Percentiles rank a stretch among this genome's conserved stretches.
Evolutionary conservation across 2,888 invertebrate species (phyloP).

Genomic region (Marasmarcha lunaedactyla): DNA sequence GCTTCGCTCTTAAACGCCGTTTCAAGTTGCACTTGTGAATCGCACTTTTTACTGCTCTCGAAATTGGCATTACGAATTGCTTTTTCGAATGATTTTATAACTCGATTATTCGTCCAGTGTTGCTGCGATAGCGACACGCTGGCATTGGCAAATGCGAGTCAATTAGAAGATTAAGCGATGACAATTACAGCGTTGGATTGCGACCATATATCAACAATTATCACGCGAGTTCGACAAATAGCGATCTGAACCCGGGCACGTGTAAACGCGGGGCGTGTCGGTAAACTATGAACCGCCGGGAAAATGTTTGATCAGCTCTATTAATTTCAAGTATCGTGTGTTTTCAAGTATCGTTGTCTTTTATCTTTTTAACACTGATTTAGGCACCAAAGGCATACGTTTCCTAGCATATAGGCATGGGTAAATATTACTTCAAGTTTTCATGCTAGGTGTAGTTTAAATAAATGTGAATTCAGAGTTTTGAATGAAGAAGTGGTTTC

Average conservation of each 20-base stretch:
- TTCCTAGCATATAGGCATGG: too few relatives aligned
- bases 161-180: slow-evolving; percentile 71
- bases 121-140: slow-evolving; percentile 41
- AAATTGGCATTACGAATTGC: slow-evolving; percentile 63
- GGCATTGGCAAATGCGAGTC: slow-evolving; percentile 68
- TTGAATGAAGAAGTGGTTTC: too few relatives aligned
- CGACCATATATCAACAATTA: slow-evolving; percentile 71
- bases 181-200: slow-evolving; percentile 66
- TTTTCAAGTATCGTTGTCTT: too few relatives aligned
- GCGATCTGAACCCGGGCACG: slow-evolving; percentile 38
- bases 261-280: slow-evolving; percentile 36
- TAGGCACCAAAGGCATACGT: too few relatives aligned
- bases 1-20: slow-evolving; percentile 68
- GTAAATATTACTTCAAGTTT: too few relatives aligned
- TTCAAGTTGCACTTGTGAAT: slow-evolving; percentile 70
- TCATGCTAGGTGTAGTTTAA: too few relatives aligned
- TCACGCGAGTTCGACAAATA: slow-evolving; percentile 66
- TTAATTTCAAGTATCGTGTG: not conserved
- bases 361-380: too few relatives aligned
- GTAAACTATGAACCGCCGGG: slow-evolving; percentile 1
- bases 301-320: not conserved
- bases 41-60: slow-evolving; percentile 67
- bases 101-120: slow-evolving; percentile 39
- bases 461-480: too few relatives aligned
- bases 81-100: slow-evolving; percentile 27